Evolutionary conservation across 2,797 vertebrate genomes (phyloP).

Genomic region (Crocidura indochinensis): DNA sequence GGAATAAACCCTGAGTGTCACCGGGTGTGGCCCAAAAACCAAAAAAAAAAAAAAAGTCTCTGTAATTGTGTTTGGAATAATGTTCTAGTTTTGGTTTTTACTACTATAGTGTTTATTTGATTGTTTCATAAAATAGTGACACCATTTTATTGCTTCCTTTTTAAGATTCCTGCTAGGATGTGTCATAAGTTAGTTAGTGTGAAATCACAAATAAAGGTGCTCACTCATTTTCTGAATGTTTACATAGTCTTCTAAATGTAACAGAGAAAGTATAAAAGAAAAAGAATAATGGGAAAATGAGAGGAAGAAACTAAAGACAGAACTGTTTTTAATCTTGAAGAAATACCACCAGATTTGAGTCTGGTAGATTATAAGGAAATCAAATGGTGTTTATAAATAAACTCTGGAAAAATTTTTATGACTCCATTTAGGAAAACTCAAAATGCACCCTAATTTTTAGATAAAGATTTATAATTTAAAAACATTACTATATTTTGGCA

Average conservation of each 20-base stretch:
- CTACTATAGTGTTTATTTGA: conserved; percentile 53
- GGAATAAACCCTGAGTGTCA: too few species aligned
- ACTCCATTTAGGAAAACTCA: not conserved
- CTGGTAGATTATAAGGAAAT: not conserved
- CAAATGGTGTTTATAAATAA: not conserved
- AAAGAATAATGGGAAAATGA: not conserved
- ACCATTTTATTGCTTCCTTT: conserved; percentile 49
- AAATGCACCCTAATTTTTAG: not conserved
- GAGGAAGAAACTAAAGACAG: not conserved
- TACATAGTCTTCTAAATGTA: not conserved
- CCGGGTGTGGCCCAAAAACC: too few species aligned
- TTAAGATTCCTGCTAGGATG: conserved; percentile 50
- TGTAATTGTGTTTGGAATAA: conserved; percentile 29
- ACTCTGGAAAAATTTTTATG: conserved; percentile 8
- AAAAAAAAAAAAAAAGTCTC: too few species aligned
- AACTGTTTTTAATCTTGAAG: conserved; percentile 16
- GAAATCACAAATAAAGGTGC: conserved; percentile 10
- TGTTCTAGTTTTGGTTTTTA: conserved; percentile 35
- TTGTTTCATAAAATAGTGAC: not conserved
- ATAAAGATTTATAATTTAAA: conserved; percentile 5
- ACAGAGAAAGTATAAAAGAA: conserved; percentile 29
- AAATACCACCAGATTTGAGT: not conserved
- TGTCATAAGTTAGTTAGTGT: conserved; percentile 48
- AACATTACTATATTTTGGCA: not conserved
- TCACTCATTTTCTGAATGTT: conserved; percentile 20